Evolutionary conservation across 2,888 invertebrate species (phyloP).

Genomic region (Tuberolachnus salignus): DNA sequence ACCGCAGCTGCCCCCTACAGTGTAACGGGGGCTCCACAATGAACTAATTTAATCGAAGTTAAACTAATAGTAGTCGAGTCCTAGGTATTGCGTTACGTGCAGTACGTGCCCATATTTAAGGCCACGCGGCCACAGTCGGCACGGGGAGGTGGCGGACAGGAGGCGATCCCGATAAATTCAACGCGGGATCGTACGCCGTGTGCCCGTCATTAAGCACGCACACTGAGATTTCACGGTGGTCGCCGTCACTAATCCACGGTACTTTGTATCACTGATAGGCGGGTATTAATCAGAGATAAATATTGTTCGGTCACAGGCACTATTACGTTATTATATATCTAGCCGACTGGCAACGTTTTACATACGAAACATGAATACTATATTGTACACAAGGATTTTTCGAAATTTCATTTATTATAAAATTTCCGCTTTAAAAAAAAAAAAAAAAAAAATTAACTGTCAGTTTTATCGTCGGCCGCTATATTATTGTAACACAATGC

Average conservation of each 20-base stretch:
- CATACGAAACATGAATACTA: too few relatives aligned
- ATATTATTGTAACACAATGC: background rate
- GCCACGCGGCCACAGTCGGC: background rate
- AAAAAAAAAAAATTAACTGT: background rate
- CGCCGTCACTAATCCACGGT: background rate
- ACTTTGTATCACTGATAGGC: background rate
- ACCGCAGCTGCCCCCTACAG: too few relatives aligned
- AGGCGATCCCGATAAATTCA: constrained; percentile 14
- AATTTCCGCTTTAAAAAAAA: background rate
- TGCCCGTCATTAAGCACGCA: constrained; percentile 8
- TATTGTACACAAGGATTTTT: background rate
- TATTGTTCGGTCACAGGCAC: background rate
- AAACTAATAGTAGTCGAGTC: too few relatives aligned
- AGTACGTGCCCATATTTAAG: background rate
- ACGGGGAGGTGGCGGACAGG: background rate
- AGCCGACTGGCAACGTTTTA: too few relatives aligned
- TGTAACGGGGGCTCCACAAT: too few relatives aligned
- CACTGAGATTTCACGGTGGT: background rate
- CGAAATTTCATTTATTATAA: background rate
- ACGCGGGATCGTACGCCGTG: background rate
- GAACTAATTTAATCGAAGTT: too few relatives aligned
- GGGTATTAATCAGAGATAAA: constrained; percentile 25
- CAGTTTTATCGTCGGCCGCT: background rate
- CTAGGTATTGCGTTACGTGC: background rate
- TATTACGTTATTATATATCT: background rate